These are phyloP conservation scores for Acinonyx jubatus DNA, from an alignment of 2,113 vertebrate genomes.

Conservation along the genomic window DNA sequence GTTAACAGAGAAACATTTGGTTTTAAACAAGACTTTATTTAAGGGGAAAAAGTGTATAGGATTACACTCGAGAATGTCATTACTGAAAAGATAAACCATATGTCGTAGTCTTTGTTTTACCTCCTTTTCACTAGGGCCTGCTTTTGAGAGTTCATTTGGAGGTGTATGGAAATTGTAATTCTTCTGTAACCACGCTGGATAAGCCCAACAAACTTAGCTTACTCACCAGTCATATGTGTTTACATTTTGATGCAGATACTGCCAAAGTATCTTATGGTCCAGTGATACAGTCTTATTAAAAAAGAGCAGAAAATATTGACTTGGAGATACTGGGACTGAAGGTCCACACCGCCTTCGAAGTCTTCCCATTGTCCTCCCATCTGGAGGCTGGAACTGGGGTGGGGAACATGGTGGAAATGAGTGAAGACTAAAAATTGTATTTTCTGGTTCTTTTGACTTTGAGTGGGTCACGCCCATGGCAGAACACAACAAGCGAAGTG, in stretches of 20 bases:
- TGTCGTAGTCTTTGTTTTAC: constrained; percentile 62
- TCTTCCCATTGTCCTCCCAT: fast-evolving
- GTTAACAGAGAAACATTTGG: constrained; percentile 74
- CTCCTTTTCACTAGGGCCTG: background rate
- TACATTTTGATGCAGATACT: background rate
- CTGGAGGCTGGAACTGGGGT: background rate
- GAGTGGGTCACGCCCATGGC: background rate
- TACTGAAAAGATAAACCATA: constrained; percentile 78
- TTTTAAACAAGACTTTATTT: constrained; percentile 79
- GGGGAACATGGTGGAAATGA: fast-evolving
- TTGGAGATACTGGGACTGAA: background rate
- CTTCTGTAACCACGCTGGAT: background rate
- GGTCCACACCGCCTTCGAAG: too few species aligned
- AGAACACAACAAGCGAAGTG: background rate
- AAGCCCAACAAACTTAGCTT: background rate
- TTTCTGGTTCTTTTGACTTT: background rate
- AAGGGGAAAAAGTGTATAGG: constrained; percentile 72
- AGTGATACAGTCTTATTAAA: background rate
- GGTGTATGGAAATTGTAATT: constrained; percentile 52
- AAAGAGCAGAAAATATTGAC: background rate
- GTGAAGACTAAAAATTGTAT: background rate
- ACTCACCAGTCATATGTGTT: background rate
- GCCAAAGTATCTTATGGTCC: background rate
- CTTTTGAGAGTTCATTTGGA: constrained; percentile 59
- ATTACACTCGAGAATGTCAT: constrained; percentile 79